Evolutionary conservation across 1,140 invertebrate species (phyloP).

Genomic region (Papilio xuthus): DNA sequence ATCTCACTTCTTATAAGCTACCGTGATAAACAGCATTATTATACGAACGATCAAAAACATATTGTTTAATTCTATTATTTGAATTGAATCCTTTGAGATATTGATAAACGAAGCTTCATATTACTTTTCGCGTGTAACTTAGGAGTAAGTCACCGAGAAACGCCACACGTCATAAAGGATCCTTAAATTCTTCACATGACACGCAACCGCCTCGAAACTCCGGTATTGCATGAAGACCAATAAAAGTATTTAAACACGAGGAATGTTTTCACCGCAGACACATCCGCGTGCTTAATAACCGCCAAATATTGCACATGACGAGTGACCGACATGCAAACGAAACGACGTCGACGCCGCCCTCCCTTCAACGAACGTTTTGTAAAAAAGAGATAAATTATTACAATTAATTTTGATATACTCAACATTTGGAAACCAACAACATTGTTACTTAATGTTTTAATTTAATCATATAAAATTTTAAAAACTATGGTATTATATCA

Average conservation of each 20-base stretch:
- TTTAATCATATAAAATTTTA: background rate
- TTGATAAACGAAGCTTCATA: conserved; percentile 22
- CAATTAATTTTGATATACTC: conserved; percentile 10
- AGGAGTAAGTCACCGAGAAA: conserved; percentile 3
- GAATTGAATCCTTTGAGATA: background rate
- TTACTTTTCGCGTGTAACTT: conserved; percentile 6
- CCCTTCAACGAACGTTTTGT: conserved; percentile 52
- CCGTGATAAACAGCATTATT: background rate
- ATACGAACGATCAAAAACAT: background rate
- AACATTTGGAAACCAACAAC: conserved; percentile 7
- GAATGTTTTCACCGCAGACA: conserved; percentile 43
- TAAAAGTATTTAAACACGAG: conserved; percentile 41
- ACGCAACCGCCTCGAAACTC: conserved; percentile 7
- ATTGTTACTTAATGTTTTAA: background rate
- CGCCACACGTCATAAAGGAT: conserved; percentile 7
- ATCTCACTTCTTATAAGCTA: background rate
- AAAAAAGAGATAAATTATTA: conserved; percentile 3
- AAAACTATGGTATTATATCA: background rate
- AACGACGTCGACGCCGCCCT: conserved; percentile 49
- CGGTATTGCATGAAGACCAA: conserved; percentile 30
- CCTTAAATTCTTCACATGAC: conserved; percentile 35
- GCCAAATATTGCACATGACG: conserved; percentile 62
- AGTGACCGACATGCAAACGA: conserved; percentile 56
- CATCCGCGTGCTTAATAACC: conserved; percentile 56
- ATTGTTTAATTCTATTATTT: too few relatives aligned